A percentile compares a stretch with the other conserved stretches of the same genome.
Conservation (phyloP, 2,888 invertebrate species). For the Uloborus plumipes region DNA sequence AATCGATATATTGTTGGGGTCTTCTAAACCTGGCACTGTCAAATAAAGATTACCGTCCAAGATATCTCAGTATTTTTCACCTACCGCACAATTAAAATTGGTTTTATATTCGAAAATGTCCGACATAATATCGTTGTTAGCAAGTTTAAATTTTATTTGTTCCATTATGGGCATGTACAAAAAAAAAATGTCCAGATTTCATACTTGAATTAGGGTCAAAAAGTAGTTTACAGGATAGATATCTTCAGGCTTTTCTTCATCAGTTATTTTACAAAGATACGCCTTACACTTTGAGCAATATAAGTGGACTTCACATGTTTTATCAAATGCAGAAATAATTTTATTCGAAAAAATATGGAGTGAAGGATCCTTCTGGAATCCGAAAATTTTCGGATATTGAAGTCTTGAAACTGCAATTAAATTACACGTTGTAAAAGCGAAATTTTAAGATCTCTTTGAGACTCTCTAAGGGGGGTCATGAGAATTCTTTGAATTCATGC, state of each 20-base stretch:
- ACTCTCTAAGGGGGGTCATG: too few species aligned
- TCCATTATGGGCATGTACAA: not conserved
- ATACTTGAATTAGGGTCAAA: constrained; percentile 3
- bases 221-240: not conserved
- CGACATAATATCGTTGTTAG: not conserved
- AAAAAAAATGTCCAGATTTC: constrained; percentile 2
- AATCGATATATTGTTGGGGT: not conserved
- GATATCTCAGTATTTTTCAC: not conserved
- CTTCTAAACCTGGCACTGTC: constrained; percentile 4
- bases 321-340: constrained; percentile 1
- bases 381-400: too few species aligned
- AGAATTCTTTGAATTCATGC: too few species aligned
- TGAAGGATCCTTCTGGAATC: too few species aligned
- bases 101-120: constrained; percentile 5
- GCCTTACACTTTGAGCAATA: constrained; percentile 8
- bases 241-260: constrained; percentile 2
- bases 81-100: not conserved
- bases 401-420: too few species aligned
- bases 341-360: too few species aligned
- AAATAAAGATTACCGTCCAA: constrained; percentile 1
- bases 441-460: too few species aligned
- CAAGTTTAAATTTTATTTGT: not conserved
- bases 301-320: constrained; percentile 1
- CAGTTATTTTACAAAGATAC: constrained; percentile 4
- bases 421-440: too few species aligned